Conservation (phyloP, 2,113 vertebrate genomes). For the Megaleporinus macrocephalus region DNA sequence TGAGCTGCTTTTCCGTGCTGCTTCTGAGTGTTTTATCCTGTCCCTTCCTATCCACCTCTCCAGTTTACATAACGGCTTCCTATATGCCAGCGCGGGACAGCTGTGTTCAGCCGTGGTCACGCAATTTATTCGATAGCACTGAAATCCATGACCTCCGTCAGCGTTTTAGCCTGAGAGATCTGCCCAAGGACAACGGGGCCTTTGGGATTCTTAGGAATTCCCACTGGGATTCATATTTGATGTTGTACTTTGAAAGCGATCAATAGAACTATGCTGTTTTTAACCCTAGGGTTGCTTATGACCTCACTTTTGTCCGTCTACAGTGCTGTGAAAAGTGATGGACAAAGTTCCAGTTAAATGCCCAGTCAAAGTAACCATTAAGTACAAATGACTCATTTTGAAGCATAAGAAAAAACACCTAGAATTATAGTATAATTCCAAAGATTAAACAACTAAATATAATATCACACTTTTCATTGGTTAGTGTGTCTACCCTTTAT, state of each 20-base stretch:
- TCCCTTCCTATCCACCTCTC: slow-evolving; percentile 14
- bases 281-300: not conserved
- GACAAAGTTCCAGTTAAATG: too few species aligned
- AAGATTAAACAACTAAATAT: too few species aligned
- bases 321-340: not conserved
- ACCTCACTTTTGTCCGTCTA: not conserved
- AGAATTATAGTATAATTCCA: too few species aligned
- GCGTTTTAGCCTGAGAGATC: not conserved
- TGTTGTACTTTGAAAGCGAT: not conserved
- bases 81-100: not conserved
- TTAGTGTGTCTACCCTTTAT: too few species aligned
- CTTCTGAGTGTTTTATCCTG: slow-evolving; percentile 12
- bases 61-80: slow-evolving; percentile 18
- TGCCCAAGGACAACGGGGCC: not conserved
- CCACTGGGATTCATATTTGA: not conserved
- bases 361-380: too few species aligned
- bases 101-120: not conserved
- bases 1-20: not conserved
- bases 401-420: too few species aligned
- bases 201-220: not conserved
- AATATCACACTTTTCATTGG: too few species aligned
- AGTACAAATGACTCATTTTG: too few species aligned
- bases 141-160: not conserved
- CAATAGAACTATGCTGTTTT: not conserved
- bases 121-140: not conserved